Evolutionary conservation across 2,888 invertebrate genomes (phyloP), one percentile per base, ranked within the genome.

Genomic region (Brachylomia viminalis): DNA sequence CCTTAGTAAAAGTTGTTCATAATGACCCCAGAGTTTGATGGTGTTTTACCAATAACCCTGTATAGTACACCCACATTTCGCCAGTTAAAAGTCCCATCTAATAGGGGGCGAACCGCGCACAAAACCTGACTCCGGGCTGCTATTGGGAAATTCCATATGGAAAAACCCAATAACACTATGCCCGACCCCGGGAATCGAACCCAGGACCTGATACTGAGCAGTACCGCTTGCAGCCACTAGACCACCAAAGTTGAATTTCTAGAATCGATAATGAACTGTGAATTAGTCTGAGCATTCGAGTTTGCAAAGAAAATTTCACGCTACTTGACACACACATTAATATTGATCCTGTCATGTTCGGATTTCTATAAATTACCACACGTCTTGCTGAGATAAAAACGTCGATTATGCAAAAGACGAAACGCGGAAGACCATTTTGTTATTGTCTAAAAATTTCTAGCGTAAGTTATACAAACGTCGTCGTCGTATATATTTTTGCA

Each of bases 351-450:
- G 52, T 81, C 54, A 52, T 45, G 23, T 56, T 64, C 49, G 17
- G 10, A 64, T 75, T 49, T 64, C 33, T 23, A 64, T 33, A 56
- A 75, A 64, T 81, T 45, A 65, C 20, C 15, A 58, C 45, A 78
- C 76, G 64, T 82, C 42, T 82, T 20, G 27, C 20, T 15, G 15
- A 76, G 27, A 77, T 61, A 54, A 66, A 59, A 61, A 61, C 49
- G 49, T 30, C n/a, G 30, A 83, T 30, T 78, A 70, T 54, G 70
- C 64, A 71, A 70, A 66, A 66, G 27, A 64, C 2, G 49, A 66
- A 66, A 80, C 20, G 62, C 84, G 84, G 84, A 83, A 83, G 71
- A 61, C n/a, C 13, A 56, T 80, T 66, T 58, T 49, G 23, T 49
- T 78, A 77, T 49, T 33, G n/a, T 49, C 27, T 42, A 38, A 38